Evolutionary conservation across 2,888 invertebrate species (phyloP).

Genomic region (Phragmatobia fuliginosa): DNA sequence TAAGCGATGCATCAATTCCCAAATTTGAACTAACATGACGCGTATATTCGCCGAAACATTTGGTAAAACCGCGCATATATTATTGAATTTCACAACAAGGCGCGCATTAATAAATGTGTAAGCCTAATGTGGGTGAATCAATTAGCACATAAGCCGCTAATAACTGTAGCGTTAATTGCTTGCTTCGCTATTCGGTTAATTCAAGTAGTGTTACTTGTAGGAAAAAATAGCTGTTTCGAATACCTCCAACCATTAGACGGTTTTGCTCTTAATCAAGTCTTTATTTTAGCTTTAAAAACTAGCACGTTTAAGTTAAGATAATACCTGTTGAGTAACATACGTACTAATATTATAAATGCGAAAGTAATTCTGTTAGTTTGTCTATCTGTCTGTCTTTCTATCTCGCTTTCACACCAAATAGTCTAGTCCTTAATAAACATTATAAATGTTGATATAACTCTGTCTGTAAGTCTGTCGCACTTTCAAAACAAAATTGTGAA

Average conservation of each 20-base stretch:
- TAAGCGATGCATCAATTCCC: conserved; percentile 20
- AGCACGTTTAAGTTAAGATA: background rate
- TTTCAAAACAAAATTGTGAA: no score
- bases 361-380: no score
- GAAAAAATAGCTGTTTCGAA: conserved; percentile 18
- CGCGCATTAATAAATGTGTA: conserved; percentile 31
- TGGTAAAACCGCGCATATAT: conserved; percentile 9
- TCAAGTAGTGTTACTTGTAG: background rate
- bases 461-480: no score
- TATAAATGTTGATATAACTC: no score
- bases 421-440: no score
- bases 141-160: conserved; percentile 48
- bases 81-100: conserved; percentile 11
- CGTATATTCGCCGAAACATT: conserved; percentile 7
- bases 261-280: background rate
- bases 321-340: background rate
- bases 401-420: no score
- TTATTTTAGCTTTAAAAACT: background rate
- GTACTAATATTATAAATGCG: no score
- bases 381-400: no score
- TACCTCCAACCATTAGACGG: background rate
- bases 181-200: background rate
- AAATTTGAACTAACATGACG: conserved; percentile 3
- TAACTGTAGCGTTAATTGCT: conserved; percentile 31
- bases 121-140: conserved; percentile 36